Evolutionary conservation across 2,797 vertebrate species (phyloP), one percentile per base, ranked within the genome.

Genomic region (Pterois miles): DNA sequence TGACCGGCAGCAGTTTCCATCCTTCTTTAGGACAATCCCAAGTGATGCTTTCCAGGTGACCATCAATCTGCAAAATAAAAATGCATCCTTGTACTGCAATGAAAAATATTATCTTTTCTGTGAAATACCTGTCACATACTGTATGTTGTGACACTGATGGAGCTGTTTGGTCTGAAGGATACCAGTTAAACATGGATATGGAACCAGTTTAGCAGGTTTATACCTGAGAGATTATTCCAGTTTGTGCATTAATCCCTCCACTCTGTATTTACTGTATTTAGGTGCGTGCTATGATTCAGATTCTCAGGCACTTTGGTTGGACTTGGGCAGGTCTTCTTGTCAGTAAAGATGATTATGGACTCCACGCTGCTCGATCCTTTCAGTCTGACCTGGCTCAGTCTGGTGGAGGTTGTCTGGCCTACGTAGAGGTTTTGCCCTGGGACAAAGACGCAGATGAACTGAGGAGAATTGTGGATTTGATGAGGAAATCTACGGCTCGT

Each of bases 321-420:
- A 93, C 91, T 6, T 94, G 94, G 94, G 85, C 84, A 4, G 94
- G 94, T 16, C 89, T 93, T 8, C 36, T 94, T 18, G 63, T 92
- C 67, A 94, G 88, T 75, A 79, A 90, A 59, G 92, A 94, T 76
- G 93, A 94, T 31, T 94, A 94, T 27, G 94, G 94, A 8, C 74
- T 88, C 16, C 40, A 94, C 4, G 93, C 82, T 38, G 87, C 91
- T 43, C 71, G 66, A 8, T 86, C 89, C 5, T 94, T 94, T 4
- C 86, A 79, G 0, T 53, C 84, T 27, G 76, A 83, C 50, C 25
- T 93, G 3, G 57, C 25, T 65, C 52, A 16, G 22, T 81, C 81
- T 38, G 75, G 69, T 22, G 67, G 48, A 59, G 82, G 86, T 23
- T 93, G 94, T 67, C 80, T 93, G 63, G 91, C 91, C 1, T 95